Evolutionary conservation across 2,888 invertebrate species (phyloP), one percentile per base, ranked within the genome.

Genomic region (Tiliacea citrago): DNA sequence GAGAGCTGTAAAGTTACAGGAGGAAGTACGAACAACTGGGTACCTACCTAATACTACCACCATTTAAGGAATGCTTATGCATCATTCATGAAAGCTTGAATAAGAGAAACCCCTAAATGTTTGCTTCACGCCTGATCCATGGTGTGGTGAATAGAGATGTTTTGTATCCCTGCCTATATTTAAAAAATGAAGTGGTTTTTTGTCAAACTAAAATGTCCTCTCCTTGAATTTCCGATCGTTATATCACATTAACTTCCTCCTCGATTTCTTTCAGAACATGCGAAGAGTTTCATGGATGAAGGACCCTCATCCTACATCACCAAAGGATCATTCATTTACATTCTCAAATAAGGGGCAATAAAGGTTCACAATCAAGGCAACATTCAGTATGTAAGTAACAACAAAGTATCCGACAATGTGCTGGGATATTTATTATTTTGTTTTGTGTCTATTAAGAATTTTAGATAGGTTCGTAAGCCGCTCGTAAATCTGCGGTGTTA

Each of bases 401-500:
- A 81, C 81, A 81, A 83, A 70, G 79, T 81, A 21, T 21, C 8
- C 13, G 79, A 83, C 83, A 81, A 79, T 79, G 81, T 81, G 42
- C 61, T 6, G 29, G 8, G 35, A 12, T 51, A 70, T 71, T 70
- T 67, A 68, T 58, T 79, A 67, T 79, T 81, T 79, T 83, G 66
- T 83, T 86, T 81, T 81, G 74, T 68, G 77, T 81, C 85, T 84
- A 86, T 86, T 86, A 88, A 71, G 72, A 71, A 71, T 71, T 71
- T 71, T 45, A 85, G 84, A 70, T 84, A 79, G 79, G 81, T 83
- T 74, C 85, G 87, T 82, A 85, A 88, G 83, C 70, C 73, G 78
- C 68, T 85, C 88, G 87, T 91, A 91, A 91, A 91, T 91, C 90
- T 88, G 77, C 1, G 45, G 68, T 73, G 82, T 88, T 91, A 91